Conservation (phyloP, 1,140 invertebrate species). For the Bombus difficillimus region DNA sequence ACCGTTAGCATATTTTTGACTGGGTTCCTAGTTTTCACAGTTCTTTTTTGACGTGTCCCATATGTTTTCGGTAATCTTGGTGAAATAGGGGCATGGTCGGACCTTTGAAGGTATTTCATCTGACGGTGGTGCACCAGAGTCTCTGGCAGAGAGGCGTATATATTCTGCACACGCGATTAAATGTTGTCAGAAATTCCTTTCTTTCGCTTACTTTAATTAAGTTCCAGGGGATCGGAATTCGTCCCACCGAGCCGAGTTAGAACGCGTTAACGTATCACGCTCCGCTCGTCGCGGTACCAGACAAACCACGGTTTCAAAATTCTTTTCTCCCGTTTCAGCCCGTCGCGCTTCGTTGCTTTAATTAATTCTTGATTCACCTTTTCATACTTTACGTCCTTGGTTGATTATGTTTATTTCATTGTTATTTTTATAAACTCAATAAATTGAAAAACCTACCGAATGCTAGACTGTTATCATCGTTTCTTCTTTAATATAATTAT, state of each 20-base stretch:
- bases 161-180: constrained; percentile 25
- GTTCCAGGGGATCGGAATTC: constrained; percentile 41
- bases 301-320: constrained; percentile 26
- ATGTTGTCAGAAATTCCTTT: constrained; percentile 48
- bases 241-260: background rate
- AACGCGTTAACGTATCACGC: background rate
- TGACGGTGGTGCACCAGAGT: background rate
- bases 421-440: no score
- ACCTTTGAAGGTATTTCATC: constrained; percentile 31
- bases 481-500: no score
- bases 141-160: background rate
- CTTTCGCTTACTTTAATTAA: constrained; percentile 51
- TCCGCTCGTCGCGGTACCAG: background rate
- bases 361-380: constrained; percentile 4
- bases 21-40: background rate
- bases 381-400: background rate
- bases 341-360: background rate
- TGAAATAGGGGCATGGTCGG: constrained; percentile 25
- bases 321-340: background rate
- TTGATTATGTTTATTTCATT: background rate
- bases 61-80: constrained; percentile 41
- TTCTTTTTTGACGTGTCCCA: constrained; percentile 31
- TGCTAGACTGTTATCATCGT: no score
- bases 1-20: constrained; percentile 46
- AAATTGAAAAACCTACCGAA: no score